Evolutionary conservation across 2,113 vertebrate species (phyloP).

Genomic region (Chloropsis hardwickii): DNA sequence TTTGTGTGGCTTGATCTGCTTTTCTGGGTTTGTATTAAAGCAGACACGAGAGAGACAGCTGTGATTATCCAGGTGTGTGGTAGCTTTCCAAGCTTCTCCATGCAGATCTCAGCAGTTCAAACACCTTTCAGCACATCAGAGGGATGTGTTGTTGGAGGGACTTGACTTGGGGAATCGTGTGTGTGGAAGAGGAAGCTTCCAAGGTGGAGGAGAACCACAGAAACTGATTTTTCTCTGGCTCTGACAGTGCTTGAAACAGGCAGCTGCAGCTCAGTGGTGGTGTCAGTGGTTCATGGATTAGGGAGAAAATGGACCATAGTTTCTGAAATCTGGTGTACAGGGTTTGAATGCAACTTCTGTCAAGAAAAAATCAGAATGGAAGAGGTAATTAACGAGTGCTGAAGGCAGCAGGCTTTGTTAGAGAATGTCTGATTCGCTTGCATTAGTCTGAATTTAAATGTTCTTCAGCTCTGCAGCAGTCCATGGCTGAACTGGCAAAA

Average conservation of each 20-base stretch:
- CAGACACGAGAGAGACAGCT: not conserved
- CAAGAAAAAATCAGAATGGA: not conserved
- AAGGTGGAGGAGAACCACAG: not conserved
- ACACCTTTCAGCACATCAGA: not conserved
- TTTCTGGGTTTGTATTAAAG: not conserved
- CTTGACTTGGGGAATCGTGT: rapidly evolving
- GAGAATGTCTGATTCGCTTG: rapidly evolving
- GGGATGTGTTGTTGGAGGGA: not conserved
- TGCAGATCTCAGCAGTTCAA: not conserved
- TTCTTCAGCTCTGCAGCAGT: not conserved
- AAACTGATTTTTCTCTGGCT: not conserved
- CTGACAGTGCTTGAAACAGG: not conserved
- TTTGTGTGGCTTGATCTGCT: not conserved
- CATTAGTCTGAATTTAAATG: not conserved
- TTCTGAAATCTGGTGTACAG: not conserved
- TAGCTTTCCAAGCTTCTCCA: not conserved
- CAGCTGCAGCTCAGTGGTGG: not conserved
- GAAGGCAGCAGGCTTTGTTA: not conserved
- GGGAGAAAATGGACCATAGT: not conserved
- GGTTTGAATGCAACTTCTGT: not conserved
- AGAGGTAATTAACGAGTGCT: not conserved
- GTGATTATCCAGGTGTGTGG: not conserved
- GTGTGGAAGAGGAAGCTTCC: not conserved
- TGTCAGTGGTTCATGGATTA: not conserved
- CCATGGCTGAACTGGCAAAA: not conserved